These are phyloP conservation scores for Hassar affinis DNA, from an alignment of 2,113 vertebrate species.

Conservation along the genomic window DNA sequence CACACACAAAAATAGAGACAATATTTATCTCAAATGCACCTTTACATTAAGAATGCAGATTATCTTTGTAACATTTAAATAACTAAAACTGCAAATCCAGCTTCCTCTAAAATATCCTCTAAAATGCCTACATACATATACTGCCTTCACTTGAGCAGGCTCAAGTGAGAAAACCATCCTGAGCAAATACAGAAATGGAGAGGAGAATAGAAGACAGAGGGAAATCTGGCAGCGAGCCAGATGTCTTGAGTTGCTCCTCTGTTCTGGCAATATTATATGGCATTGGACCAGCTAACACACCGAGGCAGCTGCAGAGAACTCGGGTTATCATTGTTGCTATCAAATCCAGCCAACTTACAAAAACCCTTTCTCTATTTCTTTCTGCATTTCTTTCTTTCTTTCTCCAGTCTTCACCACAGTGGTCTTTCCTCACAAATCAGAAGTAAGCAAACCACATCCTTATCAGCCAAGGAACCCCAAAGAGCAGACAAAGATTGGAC, in stretches of 20 bases:
- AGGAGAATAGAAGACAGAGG: not conserved
- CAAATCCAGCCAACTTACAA: not conserved
- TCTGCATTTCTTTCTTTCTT: not conserved
- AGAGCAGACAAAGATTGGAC: conserved; percentile 12
- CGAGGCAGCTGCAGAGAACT: not conserved
- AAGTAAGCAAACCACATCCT: conserved; percentile 13
- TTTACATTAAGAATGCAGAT: conserved; percentile 51
- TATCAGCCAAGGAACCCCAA: conserved; percentile 18
- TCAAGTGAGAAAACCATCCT: not conserved
- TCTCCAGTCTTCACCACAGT: not conserved
- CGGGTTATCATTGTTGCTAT: not conserved
- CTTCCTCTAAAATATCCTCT: conserved; percentile 43
- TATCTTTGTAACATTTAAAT: conserved; percentile 45
- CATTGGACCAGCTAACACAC: not conserved
- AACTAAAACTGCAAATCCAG: conserved; percentile 49
- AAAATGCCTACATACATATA: conserved; percentile 26
- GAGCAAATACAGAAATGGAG: conserved; percentile 2
- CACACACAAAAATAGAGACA: not conserved
- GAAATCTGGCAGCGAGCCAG: not conserved
- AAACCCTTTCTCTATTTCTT: not conserved
- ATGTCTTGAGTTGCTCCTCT: conserved; percentile 8
- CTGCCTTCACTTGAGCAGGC: conserved; percentile 20
- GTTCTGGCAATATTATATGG: conserved; percentile 16
- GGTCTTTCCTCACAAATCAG: not conserved
- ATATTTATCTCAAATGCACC: conserved; percentile 12